Conservation (phyloP, 2,888 invertebrate species). For the Epirrita christyi region DNA sequence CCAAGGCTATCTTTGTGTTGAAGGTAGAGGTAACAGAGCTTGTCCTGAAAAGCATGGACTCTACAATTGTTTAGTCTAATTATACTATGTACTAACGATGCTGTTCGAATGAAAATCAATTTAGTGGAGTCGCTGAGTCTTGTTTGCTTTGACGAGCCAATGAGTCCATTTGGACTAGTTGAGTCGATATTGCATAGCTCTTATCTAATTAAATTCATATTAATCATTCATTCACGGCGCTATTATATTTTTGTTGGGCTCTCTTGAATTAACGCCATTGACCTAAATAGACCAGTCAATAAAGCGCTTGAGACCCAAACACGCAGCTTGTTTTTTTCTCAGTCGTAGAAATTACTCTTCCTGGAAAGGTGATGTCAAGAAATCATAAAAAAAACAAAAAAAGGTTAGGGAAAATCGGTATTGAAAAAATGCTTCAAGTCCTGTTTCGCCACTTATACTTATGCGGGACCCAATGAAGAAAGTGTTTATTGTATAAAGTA, state of each 20-base stretch:
- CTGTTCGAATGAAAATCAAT: slow-evolving; percentile 55
- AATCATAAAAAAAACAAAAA: no score
- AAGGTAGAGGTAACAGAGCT: neutral
- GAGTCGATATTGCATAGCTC: slow-evolving; percentile 34
- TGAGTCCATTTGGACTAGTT: slow-evolving; percentile 43
- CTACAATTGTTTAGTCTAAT: slow-evolving; percentile 12
- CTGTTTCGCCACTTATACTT: no score
- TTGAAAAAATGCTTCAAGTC: no score
- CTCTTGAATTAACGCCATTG: neutral
- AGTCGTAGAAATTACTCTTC: no score
- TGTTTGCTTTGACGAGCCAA: slow-evolving; percentile 44
- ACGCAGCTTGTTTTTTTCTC: no score
- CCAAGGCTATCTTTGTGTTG: no score
- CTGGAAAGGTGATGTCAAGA: no score
- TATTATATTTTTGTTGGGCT: neutral
- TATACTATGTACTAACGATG: slow-evolving; percentile 14
- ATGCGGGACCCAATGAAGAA: no score
- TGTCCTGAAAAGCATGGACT: slow-evolving; percentile 1
- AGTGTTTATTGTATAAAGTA: no score
- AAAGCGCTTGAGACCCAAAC: no score
- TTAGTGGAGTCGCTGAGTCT: slow-evolving; percentile 44
- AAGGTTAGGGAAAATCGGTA: no score
- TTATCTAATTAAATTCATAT: slow-evolving; percentile 23
- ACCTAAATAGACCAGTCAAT: neutral
- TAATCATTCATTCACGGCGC: slow-evolving; percentile 1